Evolutionary conservation across 2,888 invertebrate genomes (phyloP), one percentile per base, ranked within the genome.

Genomic region (Caenorhabditis doughertyi): DNA sequence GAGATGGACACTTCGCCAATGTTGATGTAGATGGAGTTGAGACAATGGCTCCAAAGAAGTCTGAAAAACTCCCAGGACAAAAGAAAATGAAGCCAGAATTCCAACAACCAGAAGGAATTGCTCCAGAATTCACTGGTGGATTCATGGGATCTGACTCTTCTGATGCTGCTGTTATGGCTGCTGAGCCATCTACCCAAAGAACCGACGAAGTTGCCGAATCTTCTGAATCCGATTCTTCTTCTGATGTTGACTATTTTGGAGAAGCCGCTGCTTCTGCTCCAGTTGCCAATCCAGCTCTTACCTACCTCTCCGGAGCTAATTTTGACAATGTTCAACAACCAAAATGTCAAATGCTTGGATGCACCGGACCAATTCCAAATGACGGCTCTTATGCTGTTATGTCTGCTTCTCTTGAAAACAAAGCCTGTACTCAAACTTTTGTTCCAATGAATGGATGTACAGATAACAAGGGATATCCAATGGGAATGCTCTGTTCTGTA

Each of bases 401-500:
- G 53, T 58, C 65, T 44, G 76, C 58, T 42, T 60, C 70, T 16
- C 42, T 79, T 23, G 79, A 85, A 9, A 49, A 79, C 56, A 72
- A 73, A 64, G 80, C 85, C 8, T 90, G 89, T 82, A 85, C 81
- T 53, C 88, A 89, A 70, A 87, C 87, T 18, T 90, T 90, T 76
- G 89, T 90, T 9, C 88, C 90, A 44, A 72, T 90, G 71, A 90
- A 90, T 73, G 85, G 87, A 29, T 90, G 90, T 77, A 74, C 84
- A 25, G 87, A 87, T 64, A 81, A 82, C 79, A 83, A 83, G 74
- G 89, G 89, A 64, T 90, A 90, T 79, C 89, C 89, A 25, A 85
- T 89, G 81, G 90, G 90, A 44, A 90, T 90, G 90, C 72, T 89
- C 21, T 90, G 90, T 85, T 86, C 86, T 23, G 86, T 90, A 56